Evolutionary conservation across 2,113 vertebrate species (phyloP), one percentile per base, ranked within the genome.

Genomic region (Carollia perspicillata): DNA sequence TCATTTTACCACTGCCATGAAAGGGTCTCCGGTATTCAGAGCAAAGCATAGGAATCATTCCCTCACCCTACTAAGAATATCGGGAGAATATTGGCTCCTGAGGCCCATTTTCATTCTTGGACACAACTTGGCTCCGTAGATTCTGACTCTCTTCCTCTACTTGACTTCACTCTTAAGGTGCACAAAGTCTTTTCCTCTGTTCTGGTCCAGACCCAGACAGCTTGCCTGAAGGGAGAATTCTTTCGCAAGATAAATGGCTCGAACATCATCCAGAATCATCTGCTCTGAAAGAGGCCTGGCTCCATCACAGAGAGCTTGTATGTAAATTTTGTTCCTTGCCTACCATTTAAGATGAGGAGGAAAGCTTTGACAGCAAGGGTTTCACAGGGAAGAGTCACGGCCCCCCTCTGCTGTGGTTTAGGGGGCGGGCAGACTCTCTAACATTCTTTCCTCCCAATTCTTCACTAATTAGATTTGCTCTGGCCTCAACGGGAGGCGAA

Each of bases 401-500:
- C 79, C 65, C 83, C 2, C 63, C 17, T 93, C 71, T 77, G 51
- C 47, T 72, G 35, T 74, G 51, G 77, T 92, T 87, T 95, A 22
- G 79, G 92, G 65, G 87, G 81, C n/a, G n/a, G 71, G 78, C 18
- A n/a, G 63, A 87, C 89, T 80, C 92, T 78, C 79, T 0, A 6
- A 96, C 83, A 96, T 77, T 80, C 53, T 74, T 95, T 95, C 35
- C 96, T 93, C 90, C 0, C 22, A 92, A 94, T 95, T 97, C 47
- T 90, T 92, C n/a, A 49, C 90, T 87, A 84, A 86, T 95, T 96
- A 95, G 47, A 95, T 96, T 96, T 96, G 88, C 87, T 97, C 91
- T 96, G 80, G 85, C 93, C 96, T n/a, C 94, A 97, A 58, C 0
- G 0, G 35, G 11, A 69, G 16, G 44, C 75, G 69, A 96, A 96